These are phyloP conservation scores for Sitta europaea DNA, from an alignment of 2,113 vertebrate genomes.

Conservation along the genomic window DNA sequence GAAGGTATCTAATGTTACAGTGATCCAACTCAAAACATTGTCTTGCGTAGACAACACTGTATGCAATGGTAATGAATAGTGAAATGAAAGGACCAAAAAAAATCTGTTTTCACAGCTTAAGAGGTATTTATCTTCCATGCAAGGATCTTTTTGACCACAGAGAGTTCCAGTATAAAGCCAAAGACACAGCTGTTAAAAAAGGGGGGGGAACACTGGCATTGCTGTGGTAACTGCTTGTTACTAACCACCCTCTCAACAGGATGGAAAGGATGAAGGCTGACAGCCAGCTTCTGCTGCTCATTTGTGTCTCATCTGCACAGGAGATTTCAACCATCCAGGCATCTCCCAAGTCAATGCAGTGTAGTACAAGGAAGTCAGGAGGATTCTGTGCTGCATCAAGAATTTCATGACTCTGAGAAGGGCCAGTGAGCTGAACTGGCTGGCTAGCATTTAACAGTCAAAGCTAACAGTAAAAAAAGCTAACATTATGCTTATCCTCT, in stretches of 20 bases:
- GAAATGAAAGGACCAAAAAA: neutral
- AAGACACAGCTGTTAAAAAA: neutral
- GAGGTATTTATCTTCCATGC: neutral
- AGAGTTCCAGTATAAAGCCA: neutral
- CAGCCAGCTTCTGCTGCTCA: neutral
- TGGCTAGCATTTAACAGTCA: neutral
- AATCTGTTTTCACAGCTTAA: neutral
- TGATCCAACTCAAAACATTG: neutral
- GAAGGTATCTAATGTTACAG: neutral
- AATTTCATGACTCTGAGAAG: neutral
- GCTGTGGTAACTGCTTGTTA: neutral
- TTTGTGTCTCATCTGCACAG: neutral
- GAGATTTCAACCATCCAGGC: neutral
- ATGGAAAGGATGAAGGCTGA: neutral
- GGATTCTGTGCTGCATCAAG: neutral
- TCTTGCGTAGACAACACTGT: neutral
- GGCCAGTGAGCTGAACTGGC: neutral
- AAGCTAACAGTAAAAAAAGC: neutral
- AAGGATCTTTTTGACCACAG: neutral
- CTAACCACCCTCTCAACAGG: neutral
- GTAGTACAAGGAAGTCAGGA: neutral
- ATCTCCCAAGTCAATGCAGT: neutral
- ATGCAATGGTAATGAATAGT: neutral
- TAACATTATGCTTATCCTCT: neutral
- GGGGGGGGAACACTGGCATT: neutral